Percentiles rank a stretch among this genome's conserved stretches.
These are phyloP conservation scores for Celastrina argiolus DNA, from an alignment of 2,888 invertebrate species.

Conservation along the genomic window DNA sequence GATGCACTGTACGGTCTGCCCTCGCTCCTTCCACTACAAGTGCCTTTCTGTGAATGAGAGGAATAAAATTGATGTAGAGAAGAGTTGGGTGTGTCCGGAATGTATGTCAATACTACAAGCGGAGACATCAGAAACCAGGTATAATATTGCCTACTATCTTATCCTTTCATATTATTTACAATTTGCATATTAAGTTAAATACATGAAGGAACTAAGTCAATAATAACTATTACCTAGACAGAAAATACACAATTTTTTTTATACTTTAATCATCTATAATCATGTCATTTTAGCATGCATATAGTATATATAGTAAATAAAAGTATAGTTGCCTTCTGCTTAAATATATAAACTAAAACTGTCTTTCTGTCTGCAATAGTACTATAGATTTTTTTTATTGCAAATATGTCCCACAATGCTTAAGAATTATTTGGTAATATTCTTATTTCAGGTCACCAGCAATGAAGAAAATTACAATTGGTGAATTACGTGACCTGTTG, in stretches of 20 bases:
- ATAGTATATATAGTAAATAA: neutral
- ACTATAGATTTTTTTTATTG: neutral
- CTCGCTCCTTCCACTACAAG: constrained; percentile 88
- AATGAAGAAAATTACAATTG: constrained; percentile 84
- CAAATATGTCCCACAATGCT: constrained; percentile 8
- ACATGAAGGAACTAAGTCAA: neutral
- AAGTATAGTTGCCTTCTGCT: too few relatives aligned
- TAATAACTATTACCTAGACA: neutral
- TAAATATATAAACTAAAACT: neutral
- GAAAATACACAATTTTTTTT: neutral
- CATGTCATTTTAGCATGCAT: neutral
- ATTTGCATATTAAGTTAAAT: too few relatives aligned
- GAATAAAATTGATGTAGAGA: constrained; percentile 58
- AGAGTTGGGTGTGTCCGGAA: constrained; percentile 91
- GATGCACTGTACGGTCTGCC: constrained; percentile 87
- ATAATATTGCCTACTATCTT: constrained; percentile 23
- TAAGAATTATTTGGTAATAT: constrained; percentile 15
- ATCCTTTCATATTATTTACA: too few relatives aligned
- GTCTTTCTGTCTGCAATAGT: neutral
- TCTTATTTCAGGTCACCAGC: constrained; percentile 77
- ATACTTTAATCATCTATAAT: neutral
- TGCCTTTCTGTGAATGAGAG: constrained; percentile 80
- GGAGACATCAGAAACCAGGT: constrained; percentile 84
- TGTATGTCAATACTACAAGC: constrained; percentile 85
- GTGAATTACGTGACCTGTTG: constrained; percentile 87